A percentile compares a stretch with the other conserved stretches of the same genome.
Conservation (phyloP, 2,888 invertebrate species). For the Aricia artaxerxes region DNA sequence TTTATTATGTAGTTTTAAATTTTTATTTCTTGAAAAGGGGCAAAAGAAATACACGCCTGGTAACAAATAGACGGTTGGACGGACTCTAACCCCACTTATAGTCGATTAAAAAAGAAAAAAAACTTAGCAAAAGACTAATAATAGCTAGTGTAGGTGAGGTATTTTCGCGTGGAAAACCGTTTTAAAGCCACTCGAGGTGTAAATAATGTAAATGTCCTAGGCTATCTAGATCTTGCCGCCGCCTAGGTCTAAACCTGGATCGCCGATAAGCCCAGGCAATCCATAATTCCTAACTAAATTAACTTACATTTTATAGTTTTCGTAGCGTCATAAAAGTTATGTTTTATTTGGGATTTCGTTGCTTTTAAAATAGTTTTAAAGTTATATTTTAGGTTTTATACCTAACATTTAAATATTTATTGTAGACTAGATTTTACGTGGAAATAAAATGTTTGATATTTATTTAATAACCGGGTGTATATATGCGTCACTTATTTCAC, state of each 20-base stretch:
- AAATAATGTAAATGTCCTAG: slow-evolving; percentile 19
- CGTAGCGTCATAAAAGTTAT: background rate
- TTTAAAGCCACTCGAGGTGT: background rate
- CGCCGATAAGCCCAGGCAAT: background rate
- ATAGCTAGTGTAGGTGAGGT: background rate
- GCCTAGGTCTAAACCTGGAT: background rate
- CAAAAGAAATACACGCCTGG: background rate
- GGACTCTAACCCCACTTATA: background rate
- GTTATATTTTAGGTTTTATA: too few relatives aligned
- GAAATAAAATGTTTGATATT: background rate
- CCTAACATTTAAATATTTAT: background rate
- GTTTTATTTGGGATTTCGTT: background rate
- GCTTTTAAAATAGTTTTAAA: background rate
- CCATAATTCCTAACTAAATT: slow-evolving; percentile 4
- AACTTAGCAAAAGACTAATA: background rate
- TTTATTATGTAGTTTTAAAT: background rate
- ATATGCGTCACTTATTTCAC: too few relatives aligned
- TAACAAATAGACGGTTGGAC: background rate
- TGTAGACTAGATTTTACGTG: background rate
- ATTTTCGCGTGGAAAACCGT: background rate
- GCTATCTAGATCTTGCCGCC: background rate
- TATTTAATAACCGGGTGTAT: too few relatives aligned
- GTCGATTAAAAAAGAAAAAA: background rate
- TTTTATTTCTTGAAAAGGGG: background rate
- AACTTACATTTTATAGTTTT: background rate